A percentile compares a stretch with the other conserved stretches of the same genome.
phyloP scores from a whole-genome alignment of 1,140 invertebrate genomes.

The Pseudomyrmex concolor region DNA sequence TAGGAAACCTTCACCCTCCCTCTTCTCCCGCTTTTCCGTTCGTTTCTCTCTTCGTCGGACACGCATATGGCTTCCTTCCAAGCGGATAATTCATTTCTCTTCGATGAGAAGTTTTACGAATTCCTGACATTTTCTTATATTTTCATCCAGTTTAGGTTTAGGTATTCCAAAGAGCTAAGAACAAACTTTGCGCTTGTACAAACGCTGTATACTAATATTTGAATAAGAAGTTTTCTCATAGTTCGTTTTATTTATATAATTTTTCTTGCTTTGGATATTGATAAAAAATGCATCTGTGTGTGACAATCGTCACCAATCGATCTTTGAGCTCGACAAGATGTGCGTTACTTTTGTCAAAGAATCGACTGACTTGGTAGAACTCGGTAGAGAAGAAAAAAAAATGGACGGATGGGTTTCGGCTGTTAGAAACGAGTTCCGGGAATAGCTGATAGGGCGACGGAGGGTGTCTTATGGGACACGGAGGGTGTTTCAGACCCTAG shows the following conservation, averaged over 20 bases:
- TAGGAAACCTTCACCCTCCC: constrained; percentile 46
- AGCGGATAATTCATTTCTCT: not conserved
- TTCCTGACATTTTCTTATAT: not conserved
- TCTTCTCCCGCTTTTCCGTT: constrained; percentile 37
- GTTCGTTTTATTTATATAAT: too few species aligned
- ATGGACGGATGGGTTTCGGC: constrained; percentile 40
- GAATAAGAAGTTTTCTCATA: too few species aligned
- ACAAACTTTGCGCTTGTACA: too few species aligned
- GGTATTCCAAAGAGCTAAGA: too few species aligned
- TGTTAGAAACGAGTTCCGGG: constrained; percentile 53
- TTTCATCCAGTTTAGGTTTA: too few species aligned
- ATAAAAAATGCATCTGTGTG: too few species aligned
- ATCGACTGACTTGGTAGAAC: not conserved
- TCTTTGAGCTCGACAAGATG: not conserved
- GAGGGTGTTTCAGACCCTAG: constrained; percentile 58
- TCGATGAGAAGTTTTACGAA: not conserved
- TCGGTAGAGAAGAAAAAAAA: constrained; percentile 15
- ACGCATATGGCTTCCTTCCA: too few species aligned
- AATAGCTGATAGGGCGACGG: constrained; percentile 12
- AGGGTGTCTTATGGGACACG: not conserved
- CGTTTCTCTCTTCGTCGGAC: too few species aligned
- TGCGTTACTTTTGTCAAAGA: constrained; percentile 5
- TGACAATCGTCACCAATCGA: too few species aligned
- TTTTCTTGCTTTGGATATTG: too few species aligned
- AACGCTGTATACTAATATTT: too few species aligned